Evolutionary conservation across 2,888 invertebrate genomes (phyloP).

Genomic region (Theretra japonica): DNA sequence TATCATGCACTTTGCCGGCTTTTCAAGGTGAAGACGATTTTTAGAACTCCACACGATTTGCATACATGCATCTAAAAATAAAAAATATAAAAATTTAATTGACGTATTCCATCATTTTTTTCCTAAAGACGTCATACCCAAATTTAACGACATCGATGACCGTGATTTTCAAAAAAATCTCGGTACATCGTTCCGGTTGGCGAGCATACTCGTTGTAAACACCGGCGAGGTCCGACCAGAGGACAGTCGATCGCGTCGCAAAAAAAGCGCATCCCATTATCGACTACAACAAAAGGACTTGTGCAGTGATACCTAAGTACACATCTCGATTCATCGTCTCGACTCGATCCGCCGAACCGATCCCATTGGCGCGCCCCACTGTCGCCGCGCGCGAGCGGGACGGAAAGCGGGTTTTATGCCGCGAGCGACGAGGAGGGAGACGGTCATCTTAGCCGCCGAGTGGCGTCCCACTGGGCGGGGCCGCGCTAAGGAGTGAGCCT

Average conservation of each 20-base stretch:
- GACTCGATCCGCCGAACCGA: slow-evolving; percentile 82
- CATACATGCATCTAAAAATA: neutral
- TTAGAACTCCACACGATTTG: neutral
- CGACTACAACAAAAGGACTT: slow-evolving; percentile 84
- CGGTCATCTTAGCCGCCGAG: slow-evolving; percentile 83
- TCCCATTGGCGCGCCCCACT: slow-evolving; percentile 84
- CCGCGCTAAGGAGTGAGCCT: slow-evolving; percentile 84
- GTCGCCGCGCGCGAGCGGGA: slow-evolving; percentile 78
- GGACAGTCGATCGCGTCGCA: slow-evolving; percentile 73
- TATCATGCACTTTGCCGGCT: slow-evolving; percentile 69
- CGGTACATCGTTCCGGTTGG: slow-evolving; percentile 10
- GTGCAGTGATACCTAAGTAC: slow-evolving; percentile 85
- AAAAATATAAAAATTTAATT: neutral
- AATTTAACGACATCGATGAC: neutral
- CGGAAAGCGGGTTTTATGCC: slow-evolving; percentile 50
- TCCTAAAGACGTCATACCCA: neutral
- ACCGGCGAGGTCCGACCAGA: slow-evolving; percentile 52
- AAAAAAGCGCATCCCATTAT: slow-evolving; percentile 85
- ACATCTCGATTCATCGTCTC: slow-evolving; percentile 85
- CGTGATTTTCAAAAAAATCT: slow-evolving; percentile 2
- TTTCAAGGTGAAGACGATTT: slow-evolving; percentile 60
- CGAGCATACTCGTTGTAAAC: slow-evolving; percentile 8
- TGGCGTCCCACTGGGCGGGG: slow-evolving; percentile 87
- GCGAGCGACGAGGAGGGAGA: slow-evolving; percentile 77
- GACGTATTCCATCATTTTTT: neutral